Evolutionary conservation across 2,888 invertebrate species (phyloP).

Genomic region (Pantelozetes paolii): DNA sequence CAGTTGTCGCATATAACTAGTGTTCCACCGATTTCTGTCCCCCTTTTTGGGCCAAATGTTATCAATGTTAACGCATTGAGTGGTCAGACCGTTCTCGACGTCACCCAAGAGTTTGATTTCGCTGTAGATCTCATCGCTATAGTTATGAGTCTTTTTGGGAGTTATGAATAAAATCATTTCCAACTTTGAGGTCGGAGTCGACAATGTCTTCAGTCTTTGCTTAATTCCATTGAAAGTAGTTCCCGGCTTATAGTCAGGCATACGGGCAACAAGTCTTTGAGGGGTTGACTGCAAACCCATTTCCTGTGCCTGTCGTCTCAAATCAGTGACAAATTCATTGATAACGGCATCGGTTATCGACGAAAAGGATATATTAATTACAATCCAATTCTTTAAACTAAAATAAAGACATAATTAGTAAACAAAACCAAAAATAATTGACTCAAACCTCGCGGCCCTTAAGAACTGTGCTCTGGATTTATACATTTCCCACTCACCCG

Average conservation of each 20-base stretch:
- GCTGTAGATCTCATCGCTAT: slow-evolving; percentile 10
- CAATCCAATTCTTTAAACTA: slow-evolving; percentile 13
- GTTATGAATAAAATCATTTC: slow-evolving; percentile 34
- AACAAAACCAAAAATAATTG: background rate
- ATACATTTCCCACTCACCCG: slow-evolving; percentile 5
- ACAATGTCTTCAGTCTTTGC: background rate
- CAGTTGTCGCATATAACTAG: slow-evolving; percentile 44
- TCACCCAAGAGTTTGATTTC: slow-evolving; percentile 41
- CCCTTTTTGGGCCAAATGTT: slow-evolving; percentile 48
- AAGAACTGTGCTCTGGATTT: background rate
- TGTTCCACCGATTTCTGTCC: slow-evolving; percentile 5
- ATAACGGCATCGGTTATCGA: background rate
- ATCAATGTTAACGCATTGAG: slow-evolving; percentile 37
- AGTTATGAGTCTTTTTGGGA: background rate
- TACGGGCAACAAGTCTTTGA: background rate
- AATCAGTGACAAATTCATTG: background rate
- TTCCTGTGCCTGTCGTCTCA: background rate
- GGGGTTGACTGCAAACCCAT: background rate
- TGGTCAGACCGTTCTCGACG: slow-evolving; percentile 37
- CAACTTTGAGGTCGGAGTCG: background rate
- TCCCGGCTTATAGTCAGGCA: background rate
- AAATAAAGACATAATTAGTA: too few relatives aligned
- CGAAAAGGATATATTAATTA: slow-evolving; percentile 1
- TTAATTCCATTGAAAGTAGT: background rate
- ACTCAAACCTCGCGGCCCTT: background rate